Evolutionary conservation across 2,888 invertebrate species (phyloP), one percentile per base, ranked within the genome.

Genomic region (Panzeria rudis): DNA sequence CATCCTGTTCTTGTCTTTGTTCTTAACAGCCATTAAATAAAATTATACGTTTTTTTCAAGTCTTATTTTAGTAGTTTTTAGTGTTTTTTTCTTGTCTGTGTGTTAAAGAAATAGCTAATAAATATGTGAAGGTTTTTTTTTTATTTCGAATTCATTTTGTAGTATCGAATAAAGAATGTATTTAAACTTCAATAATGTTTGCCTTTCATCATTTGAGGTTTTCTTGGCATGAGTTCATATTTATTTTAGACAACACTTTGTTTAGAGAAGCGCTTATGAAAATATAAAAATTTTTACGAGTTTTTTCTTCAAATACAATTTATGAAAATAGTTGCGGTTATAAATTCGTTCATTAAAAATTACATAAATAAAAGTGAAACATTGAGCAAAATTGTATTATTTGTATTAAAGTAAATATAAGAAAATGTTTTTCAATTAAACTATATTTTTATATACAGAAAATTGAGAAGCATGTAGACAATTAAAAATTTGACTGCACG

Each of bases 1-100:
- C 80, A 84, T 84, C 80, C 80, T 84, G 84, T 80, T n/a, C n/a
- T n/a, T 32, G 17, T 76, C 71, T 76, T 79, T 80, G 79, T 80
- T 76, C 79, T 79, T 13, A 47, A 41, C 29, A 50, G 25, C 38
- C 61, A 78, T 78, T 77, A 59, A 69, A 61, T 50, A 35, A 44
- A 69, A 38, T 68, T 77, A 61, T 50, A 25, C 11, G 17, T 47
- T 17, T 29, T 29, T 29, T 29, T 15, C 20, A 38, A 75, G 8
- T 41, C 15, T 50, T 50, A 25, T 47, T 76, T 41, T 62, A 32
- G 29, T 54, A 35, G 25, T 56, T 56, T 54, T 66, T 20, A 38
- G 1, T 35, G 3, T 1, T 4, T 47, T n/a, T 56, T 35, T 35
- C 20, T n/a, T 23, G n/a, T 9, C 0, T 17, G 13, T n/a, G 13